Conservation (phyloP, 2,888 invertebrate species). For the Drosophila monieri region DNA sequence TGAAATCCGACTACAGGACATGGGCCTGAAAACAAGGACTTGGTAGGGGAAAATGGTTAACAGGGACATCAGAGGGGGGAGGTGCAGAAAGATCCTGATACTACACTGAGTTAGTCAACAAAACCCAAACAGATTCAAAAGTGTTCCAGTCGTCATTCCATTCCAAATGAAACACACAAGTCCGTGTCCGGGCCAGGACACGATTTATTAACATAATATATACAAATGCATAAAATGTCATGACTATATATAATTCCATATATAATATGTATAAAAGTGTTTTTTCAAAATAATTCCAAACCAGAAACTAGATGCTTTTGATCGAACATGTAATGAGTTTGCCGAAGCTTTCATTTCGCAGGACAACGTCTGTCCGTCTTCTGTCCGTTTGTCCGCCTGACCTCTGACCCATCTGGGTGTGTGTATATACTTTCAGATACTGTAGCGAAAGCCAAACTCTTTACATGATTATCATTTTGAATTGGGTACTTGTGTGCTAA, state of each 20-base stretch:
- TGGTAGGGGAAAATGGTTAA: background rate
- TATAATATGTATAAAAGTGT: constrained; percentile 47
- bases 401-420: background rate
- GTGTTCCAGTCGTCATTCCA: background rate
- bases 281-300: constrained; percentile 56
- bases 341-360: constrained; percentile 53
- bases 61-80: background rate
- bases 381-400: background rate
- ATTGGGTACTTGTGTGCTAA: constrained; percentile 6
- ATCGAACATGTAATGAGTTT: constrained; percentile 55
- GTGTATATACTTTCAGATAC: background rate
- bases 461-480: constrained; percentile 7
- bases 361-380: background rate
- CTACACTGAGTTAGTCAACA: background rate
- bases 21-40: constrained; percentile 5
- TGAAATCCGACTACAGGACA: background rate
- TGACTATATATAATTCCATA: constrained; percentile 9
- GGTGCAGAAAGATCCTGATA: background rate
- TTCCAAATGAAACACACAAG: background rate
- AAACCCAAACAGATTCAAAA: background rate
- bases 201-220: constrained; percentile 45
- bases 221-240: constrained; percentile 29
- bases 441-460: background rate
- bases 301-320: constrained; percentile 69
- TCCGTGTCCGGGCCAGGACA: background rate